phyloP scores from a whole-genome alignment of 2,797 vertebrate species.

The Diceros bicornis region DNA sequence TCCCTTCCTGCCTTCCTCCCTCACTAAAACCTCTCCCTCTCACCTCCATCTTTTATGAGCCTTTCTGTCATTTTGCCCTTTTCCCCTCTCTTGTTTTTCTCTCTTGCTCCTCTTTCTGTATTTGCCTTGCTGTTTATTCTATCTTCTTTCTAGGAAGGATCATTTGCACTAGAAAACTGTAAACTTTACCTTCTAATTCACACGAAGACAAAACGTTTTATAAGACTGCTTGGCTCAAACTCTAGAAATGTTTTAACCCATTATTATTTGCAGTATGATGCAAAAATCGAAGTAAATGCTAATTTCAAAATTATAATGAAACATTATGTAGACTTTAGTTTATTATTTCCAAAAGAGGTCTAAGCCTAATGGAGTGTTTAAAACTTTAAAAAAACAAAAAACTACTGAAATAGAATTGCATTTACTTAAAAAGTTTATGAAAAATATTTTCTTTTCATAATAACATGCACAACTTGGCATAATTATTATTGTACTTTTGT shows the following conservation, averaged over 20 bases:
- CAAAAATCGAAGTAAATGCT: neutral
- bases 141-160: slow-evolving; percentile 9
- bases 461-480: neutral
- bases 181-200: slow-evolving; percentile 16
- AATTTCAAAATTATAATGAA: slow-evolving; percentile 56
- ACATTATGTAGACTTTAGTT: slow-evolving; percentile 23
- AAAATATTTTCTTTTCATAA: slow-evolving; percentile 60
- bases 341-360: slow-evolving; percentile 30
- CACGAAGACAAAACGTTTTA: slow-evolving; percentile 23
- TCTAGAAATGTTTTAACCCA: neutral
- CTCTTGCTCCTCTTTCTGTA: neutral
- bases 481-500: slow-evolving; percentile 21
- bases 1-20: no score
- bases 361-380: slow-evolving; percentile 7
- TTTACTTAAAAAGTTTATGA: neutral
- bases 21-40: neutral
- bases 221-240: neutral
- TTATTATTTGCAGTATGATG: neutral
- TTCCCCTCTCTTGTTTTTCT: no score
- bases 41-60: no score
- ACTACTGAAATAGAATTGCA: slow-evolving; percentile 21
- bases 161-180: slow-evolving; percentile 26
- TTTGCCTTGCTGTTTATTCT: neutral
- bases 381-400: neutral
- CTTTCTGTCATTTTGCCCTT: neutral